Percentiles rank a stretch among this genome's conserved stretches.
Evolutionary conservation across 2,888 invertebrate species (phyloP).

Genomic region (Malthinus flaveolus): DNA sequence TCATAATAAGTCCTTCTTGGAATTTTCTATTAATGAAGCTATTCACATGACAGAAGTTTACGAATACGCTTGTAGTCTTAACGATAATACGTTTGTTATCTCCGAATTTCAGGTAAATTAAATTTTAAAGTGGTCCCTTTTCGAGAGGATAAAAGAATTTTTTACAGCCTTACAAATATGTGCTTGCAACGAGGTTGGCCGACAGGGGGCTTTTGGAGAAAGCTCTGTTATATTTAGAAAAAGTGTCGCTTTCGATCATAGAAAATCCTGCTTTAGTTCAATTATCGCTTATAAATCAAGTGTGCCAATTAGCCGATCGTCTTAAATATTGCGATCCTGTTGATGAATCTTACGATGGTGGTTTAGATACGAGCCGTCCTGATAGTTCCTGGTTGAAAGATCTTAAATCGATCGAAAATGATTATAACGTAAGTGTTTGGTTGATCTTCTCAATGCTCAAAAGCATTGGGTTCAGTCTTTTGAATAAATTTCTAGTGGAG

Average conservation of each 20-base stretch:
- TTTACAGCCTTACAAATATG: constrained; percentile 79
- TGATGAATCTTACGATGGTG: constrained; percentile 43
- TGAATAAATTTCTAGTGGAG: too few relatives aligned
- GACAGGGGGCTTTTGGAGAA: constrained; percentile 79
- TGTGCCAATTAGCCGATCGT: constrained; percentile 55
- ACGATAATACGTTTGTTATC: constrained; percentile 72
- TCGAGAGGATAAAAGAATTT: background rate
- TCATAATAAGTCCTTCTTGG: constrained; percentile 63
- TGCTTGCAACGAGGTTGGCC: constrained; percentile 76
- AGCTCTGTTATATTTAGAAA: constrained; percentile 83
- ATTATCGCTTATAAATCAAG: constrained; percentile 58
- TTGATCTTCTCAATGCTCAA: too few relatives aligned
- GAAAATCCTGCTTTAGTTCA: constrained; percentile 60
- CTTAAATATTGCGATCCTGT: constrained; percentile 53
- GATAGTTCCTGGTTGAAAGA: constrained; percentile 64
- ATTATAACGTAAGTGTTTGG: constrained; percentile 52
- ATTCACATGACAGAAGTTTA: constrained; percentile 95
- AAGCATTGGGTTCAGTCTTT: too few relatives aligned
- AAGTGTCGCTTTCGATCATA: constrained; percentile 69
- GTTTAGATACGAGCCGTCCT: constrained; percentile 46
- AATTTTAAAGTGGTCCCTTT: too few relatives aligned
- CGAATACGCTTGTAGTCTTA: constrained; percentile 87
- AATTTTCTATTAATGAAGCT: constrained; percentile 79
- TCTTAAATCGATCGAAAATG: constrained; percentile 54
- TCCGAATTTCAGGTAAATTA: constrained; percentile 70